Conservation (phyloP, 1,140 invertebrate species). For the Sycophaga agraensis region DNA sequence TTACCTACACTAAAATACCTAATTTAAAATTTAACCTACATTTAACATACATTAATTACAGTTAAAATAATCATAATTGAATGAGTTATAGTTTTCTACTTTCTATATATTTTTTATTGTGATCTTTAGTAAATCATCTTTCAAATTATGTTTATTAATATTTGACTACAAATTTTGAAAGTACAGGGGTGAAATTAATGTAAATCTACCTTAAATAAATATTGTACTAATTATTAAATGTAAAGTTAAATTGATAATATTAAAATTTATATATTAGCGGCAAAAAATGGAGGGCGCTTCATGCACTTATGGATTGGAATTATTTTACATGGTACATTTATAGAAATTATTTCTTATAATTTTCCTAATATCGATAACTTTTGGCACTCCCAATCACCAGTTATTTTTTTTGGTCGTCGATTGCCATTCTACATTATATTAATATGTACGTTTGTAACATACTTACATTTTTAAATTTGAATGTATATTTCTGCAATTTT, state of each 20-base stretch:
- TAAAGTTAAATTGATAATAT: not conserved
- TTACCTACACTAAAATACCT: no score
- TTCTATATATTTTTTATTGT: not conserved
- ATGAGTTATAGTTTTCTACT: not conserved
- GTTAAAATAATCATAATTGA: not conserved
- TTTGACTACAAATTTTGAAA: not conserved
- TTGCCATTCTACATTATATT: constrained; percentile 72
- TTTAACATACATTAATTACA: no score
- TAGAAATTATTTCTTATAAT: constrained; percentile 65
- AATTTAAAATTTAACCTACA: no score
- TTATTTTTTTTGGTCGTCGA: constrained; percentile 69
- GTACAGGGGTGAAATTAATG: not conserved
- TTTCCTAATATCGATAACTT: constrained; percentile 73
- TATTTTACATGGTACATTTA: constrained; percentile 66
- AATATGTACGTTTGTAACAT: constrained; percentile 65
- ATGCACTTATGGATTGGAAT: constrained; percentile 71
- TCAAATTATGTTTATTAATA: not conserved
- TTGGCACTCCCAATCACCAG: constrained; percentile 75
- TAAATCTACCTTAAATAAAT: no score
- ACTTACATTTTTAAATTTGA: no score
- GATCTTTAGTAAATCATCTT: not conserved
- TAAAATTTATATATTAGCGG: constrained; percentile 58
- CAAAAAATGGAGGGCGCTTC: constrained; percentile 68
- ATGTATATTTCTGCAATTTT: not conserved
- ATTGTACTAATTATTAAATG: not conserved